These are phyloP conservation scores for Schizothorax lantsangensis DNA, from an alignment of 2,797 vertebrate species.

Conservation along the genomic window DNA sequence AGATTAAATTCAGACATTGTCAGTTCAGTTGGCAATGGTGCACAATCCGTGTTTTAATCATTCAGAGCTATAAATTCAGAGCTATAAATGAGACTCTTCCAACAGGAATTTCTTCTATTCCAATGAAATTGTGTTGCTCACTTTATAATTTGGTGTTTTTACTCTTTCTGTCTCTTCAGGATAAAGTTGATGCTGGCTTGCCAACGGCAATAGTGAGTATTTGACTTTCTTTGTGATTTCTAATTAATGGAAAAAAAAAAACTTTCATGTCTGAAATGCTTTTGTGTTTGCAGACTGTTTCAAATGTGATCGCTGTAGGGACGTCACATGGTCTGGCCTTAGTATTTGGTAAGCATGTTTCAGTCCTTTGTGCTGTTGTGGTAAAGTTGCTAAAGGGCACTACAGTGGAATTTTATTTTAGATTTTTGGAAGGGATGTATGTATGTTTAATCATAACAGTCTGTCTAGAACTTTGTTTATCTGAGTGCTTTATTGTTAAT, in stretches of 20 bases:
- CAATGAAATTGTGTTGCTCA: not conserved
- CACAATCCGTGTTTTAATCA: not conserved
- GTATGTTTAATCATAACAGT: not conserved
- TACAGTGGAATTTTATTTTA: not conserved
- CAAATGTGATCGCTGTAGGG: conserved; percentile 93
- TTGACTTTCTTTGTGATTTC: conserved; percentile 25
- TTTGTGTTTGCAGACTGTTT: conserved; percentile 82
- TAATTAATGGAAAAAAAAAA: not conserved
- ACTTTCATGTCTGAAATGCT: not conserved
- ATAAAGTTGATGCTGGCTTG: conserved; percentile 96
- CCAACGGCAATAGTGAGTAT: conserved; percentile 96
- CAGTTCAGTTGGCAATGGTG: not conserved
- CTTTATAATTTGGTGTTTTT: conserved; percentile 1
- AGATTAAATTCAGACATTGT: not conserved
- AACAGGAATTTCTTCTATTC: not conserved
- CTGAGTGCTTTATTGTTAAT: not conserved
- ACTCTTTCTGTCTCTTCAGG: conserved; percentile 73
- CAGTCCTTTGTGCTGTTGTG: conserved; percentile 32
- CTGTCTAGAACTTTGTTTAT: not conserved
- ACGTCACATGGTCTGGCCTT: conserved; percentile 95
- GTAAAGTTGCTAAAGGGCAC: not conserved
- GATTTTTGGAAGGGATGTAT: not conserved
- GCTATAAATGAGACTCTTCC: not conserved
- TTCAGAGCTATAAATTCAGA: not conserved
- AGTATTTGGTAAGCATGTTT: conserved; percentile 89